phyloP scores from a whole-genome alignment of 2,797 vertebrate genomes.

The Eospalax fontanierii region DNA sequence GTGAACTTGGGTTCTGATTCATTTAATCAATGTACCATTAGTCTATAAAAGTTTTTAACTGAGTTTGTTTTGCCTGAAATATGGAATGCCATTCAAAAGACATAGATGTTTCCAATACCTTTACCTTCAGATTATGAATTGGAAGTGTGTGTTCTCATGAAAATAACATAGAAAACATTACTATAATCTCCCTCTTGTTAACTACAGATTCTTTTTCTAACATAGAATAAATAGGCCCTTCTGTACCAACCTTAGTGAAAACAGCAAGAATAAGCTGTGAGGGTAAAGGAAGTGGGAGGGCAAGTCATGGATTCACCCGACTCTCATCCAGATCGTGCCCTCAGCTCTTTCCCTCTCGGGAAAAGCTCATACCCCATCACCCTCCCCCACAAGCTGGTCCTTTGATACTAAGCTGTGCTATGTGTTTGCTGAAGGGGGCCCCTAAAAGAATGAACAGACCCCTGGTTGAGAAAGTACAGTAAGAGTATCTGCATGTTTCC shows the following conservation, averaged over 20 bases:
- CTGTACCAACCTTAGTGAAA: background rate
- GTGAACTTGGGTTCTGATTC: background rate
- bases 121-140: slow-evolving; percentile 18
- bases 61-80: background rate
- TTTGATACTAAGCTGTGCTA: background rate
- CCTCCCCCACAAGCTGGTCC: accelerated
- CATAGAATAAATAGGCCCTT: background rate
- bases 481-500: accelerated
- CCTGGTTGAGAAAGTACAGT: accelerated
- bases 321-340: background rate
- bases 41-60: background rate
- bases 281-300: accelerated
- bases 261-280: background rate
- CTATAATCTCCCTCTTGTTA: background rate
- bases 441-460: background rate
- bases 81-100: background rate
- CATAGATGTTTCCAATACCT: background rate
- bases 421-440: background rate
- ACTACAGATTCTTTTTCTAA: background rate
- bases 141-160: background rate
- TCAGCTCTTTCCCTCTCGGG: background rate
- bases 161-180: background rate
- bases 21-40: slow-evolving; percentile 23
- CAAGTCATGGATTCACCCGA: accelerated
- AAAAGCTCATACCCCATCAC: background rate